A percentile compares a stretch with the other conserved stretches of the same genome.
Evolutionary conservation across 92 coral and sea anemone species (phyloP).

Genomic region (Ricordea florida): DNA sequence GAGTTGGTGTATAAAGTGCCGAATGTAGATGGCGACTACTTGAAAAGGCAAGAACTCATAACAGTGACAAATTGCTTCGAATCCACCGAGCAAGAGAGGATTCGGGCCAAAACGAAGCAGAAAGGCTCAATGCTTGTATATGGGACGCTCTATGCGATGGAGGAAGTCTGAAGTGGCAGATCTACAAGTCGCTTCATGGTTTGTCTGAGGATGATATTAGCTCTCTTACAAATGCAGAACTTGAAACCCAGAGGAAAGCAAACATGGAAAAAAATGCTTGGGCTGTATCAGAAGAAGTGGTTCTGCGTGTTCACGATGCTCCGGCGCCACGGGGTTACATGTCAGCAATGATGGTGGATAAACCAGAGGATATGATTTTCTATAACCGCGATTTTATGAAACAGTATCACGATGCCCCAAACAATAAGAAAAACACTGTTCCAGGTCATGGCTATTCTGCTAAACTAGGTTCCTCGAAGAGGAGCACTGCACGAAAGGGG

Average conservation of each 20-base stretch:
- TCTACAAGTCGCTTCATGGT: conserved; percentile 26
- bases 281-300: conserved; percentile 52
- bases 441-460: conserved; percentile 52
- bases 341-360: conserved; percentile 43
- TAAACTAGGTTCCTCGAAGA: conserved; percentile 41
- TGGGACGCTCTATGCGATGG: conserved; percentile 28
- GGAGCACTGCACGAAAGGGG: conserved; percentile 37
- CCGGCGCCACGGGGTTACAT: conserved; percentile 49
- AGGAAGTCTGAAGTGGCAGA: conserved; percentile 35
- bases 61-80: conserved; percentile 2
- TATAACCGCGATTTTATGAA: conserved; percentile 35
- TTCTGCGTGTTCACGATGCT: conserved; percentile 52
- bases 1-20: conserved; percentile 22
- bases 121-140: conserved; percentile 7
- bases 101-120: conserved; percentile 37
- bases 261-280: conserved; percentile 61
- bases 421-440: conserved; percentile 32
- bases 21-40: conserved; percentile 1
- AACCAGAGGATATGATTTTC: conserved; percentile 40
- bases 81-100: too few species aligned
- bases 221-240: conserved; percentile 34
- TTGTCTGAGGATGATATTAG: conserved; percentile 41
- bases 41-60: conserved; percentile 17
- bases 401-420: conserved; percentile 42
- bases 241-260: conserved; percentile 26